A percentile compares a stretch with the other conserved stretches of the same genome.
Conservation (phyloP, 2,888 invertebrate species). For the Gonocerus acuteangulatus region DNA sequence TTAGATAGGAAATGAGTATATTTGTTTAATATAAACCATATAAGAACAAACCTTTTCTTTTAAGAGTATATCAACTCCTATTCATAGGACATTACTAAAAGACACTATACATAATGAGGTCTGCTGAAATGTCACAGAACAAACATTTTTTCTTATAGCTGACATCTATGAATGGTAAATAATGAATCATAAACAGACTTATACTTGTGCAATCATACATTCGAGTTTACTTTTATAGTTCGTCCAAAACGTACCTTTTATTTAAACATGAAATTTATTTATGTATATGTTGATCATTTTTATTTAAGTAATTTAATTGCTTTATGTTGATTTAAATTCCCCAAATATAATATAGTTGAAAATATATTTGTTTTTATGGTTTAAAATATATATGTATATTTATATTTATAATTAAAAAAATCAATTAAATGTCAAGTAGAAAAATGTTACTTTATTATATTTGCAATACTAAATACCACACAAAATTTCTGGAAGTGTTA, state of each 20-base stretch:
- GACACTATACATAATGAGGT: too few species aligned
- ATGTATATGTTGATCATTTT: conserved; percentile 23
- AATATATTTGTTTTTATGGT: conserved; percentile 14
- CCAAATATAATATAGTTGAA: conserved; percentile 11
- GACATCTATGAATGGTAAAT: too few species aligned
- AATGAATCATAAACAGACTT: not conserved
- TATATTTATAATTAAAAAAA: too few species aligned
- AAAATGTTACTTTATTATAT: too few species aligned
- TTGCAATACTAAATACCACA: too few species aligned
- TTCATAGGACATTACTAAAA: too few species aligned
- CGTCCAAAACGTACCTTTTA: conserved; percentile 16
- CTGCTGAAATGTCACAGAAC: too few species aligned
- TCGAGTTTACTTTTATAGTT: conserved; percentile 12
- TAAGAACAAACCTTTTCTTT: too few species aligned
- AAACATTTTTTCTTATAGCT: too few species aligned
- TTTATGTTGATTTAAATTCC: conserved; percentile 20
- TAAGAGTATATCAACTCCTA: too few species aligned
- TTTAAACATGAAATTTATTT: conserved; percentile 15
- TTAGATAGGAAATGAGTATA: not conserved
- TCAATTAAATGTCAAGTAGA: too few species aligned
- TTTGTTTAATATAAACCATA: not conserved
- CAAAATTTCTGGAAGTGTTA: too few species aligned
- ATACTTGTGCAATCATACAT: conserved; percentile 15
- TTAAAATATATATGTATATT: not conserved
- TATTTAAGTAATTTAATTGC: conserved; percentile 25